Conservation (phyloP, 2,797 vertebrate species). For the Cirrhinus molitorella region DNA sequence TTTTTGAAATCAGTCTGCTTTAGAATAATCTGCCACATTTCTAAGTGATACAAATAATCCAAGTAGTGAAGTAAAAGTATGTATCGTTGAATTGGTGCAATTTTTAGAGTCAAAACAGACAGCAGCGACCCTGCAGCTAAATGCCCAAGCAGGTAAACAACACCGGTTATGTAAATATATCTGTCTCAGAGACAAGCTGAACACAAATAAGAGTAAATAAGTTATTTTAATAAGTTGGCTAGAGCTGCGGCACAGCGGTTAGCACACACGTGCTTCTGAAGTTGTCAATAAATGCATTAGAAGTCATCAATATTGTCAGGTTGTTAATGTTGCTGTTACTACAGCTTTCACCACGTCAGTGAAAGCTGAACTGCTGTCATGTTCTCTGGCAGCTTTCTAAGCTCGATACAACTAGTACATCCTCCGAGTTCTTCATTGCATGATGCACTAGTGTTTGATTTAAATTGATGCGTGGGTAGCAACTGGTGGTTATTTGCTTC, state of each 20-base stretch:
- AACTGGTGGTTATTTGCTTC: conserved; percentile 29
- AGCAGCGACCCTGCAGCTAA: conserved; percentile 16
- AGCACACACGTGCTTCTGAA: neutral
- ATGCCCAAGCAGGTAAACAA: conserved; percentile 22
- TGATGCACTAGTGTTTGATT: conserved; percentile 31
- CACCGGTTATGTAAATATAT: conserved; percentile 21
- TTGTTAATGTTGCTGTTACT: conserved; percentile 20
- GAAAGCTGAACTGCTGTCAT: conserved; percentile 12
- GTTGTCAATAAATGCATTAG: conserved; percentile 12
- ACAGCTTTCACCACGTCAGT: conserved; percentile 5
- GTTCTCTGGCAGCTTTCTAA: conserved; percentile 22
- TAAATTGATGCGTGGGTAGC: conserved; percentile 30
- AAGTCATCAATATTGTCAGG: conserved; percentile 13
- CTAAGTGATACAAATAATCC: neutral
- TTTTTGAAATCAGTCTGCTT: neutral
- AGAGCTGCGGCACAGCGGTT: neutral
- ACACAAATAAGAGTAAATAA: conserved; percentile 5
- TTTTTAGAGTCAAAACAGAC: conserved; percentile 12
- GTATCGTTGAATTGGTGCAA: neutral
- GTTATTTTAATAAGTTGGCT: neutral
- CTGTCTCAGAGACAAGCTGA: neutral
- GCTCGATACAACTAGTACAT: neutral
- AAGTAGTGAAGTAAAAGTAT: neutral
- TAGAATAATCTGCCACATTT: neutral
- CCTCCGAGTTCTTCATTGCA: conserved; percentile 34